phyloP scores from a whole-genome alignment of 2,888 invertebrate species.

The Lysandra coridon region DNA sequence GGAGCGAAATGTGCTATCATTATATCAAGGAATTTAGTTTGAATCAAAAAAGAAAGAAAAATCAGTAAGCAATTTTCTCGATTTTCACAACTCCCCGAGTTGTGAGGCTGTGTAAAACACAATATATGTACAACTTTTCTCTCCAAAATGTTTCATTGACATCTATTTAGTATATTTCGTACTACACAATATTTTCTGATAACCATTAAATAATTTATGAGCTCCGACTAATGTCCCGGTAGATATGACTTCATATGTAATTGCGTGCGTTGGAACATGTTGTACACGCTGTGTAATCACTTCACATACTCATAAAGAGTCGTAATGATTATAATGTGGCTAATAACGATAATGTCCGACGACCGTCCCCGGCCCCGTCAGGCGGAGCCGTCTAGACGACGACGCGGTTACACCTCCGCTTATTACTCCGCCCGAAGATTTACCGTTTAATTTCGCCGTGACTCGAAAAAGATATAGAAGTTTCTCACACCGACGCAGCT shows the following conservation, averaged over 20 bases:
- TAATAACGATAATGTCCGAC: background rate
- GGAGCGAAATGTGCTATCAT: background rate
- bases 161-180: background rate
- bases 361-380: background rate
- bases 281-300: conserved; percentile 8
- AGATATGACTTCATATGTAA: conserved; percentile 12
- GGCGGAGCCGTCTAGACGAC: background rate
- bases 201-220: conserved; percentile 9
- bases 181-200: background rate
- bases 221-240: background rate
- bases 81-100: background rate
- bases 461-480: background rate
- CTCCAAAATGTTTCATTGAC: background rate
- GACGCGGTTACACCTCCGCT: background rate
- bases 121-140: too few species aligned
- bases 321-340: conserved; percentile 5
- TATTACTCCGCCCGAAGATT: background rate
- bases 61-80: background rate
- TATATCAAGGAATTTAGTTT: background rate
- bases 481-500: conserved; percentile 28
- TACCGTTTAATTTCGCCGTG: conserved; percentile 17
- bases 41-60: background rate
- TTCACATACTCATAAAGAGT: conserved; percentile 16
- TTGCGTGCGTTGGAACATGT: conserved; percentile 15
- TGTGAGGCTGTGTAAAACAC: background rate